Evolutionary conservation across 2,113 vertebrate genomes (phyloP), one percentile per base, ranked within the genome.

Genomic region (Sceloporus tristichus): DNA sequence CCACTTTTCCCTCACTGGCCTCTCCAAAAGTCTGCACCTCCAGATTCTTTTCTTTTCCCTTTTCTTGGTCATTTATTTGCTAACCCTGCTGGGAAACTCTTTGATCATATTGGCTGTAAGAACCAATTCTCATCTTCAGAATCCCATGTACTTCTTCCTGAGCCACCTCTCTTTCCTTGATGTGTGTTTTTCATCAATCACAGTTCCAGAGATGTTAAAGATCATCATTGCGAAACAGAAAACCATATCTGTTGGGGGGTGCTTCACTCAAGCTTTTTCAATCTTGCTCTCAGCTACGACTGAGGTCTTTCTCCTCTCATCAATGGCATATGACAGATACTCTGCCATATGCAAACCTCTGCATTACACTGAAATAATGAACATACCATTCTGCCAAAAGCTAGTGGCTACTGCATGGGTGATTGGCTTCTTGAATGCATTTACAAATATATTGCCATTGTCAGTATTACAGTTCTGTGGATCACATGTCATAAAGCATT

Each of bases 121-220:
- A 71, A 78, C 90, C 54, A 88, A 90, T 76, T 65, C 54, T 65
- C 38, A n/a, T 4, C 90, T 94, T 27, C 92, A 93, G 66, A 91
- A 40, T 0, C 91, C 92, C 56, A 91, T 94, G 92, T 91, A 93
- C 27, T 75, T 87, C 40, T 82, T 87, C 42, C 29, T 87, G 54
- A 90, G 80, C 84, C 87, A 91, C 19, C 89, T 92, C 56, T 90
- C 90, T 42, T 40, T 94, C 21, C 59, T 92, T 3, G 96, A 97
- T 0, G 94, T 96, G 85, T 96, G 95, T 79, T 94, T 23, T n/a
- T 93, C 91, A 54, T 95, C 95, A 1, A 84, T 95, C 89, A 95
- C 88, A 0, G 42, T 71, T 10, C 96, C 96, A 79, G 96, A 91
- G 81, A 90, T 93, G 93, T 90, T 96, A 83, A 77, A 87, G 85